Conservation (phyloP, 2,888 invertebrate genomes). For the Ceriagrion tenellum region DNA sequence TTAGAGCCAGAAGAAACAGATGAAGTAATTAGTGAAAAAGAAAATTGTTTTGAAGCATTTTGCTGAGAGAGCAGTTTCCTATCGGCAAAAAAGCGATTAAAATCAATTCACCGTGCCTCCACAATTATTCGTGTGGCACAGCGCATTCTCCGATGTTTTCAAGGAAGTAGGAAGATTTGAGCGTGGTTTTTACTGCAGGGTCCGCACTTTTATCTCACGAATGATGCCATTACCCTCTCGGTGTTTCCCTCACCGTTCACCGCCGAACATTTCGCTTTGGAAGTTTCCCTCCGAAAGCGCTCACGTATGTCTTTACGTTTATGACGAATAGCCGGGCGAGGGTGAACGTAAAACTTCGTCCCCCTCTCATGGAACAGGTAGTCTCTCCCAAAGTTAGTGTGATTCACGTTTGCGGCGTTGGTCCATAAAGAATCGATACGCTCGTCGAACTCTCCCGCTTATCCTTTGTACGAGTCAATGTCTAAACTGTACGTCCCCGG, state of each 20-base stretch:
- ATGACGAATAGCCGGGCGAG: not conserved
- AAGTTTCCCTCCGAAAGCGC: not conserved
- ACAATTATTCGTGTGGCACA: not conserved
- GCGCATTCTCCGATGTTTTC: slow-evolving; percentile 10
- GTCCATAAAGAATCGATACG: not conserved
- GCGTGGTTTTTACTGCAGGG: not conserved
- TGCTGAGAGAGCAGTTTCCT: too few species aligned
- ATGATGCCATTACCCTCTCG: slow-evolving; percentile 10
- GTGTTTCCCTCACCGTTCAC: not conserved
- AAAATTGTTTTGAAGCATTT: too few species aligned
- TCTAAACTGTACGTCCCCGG: not conserved
- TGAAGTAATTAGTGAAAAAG: too few species aligned
- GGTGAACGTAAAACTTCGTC: not conserved
- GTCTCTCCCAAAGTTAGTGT: slow-evolving; percentile 7
- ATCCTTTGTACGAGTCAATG: not conserved
- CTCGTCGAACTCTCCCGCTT: not conserved
- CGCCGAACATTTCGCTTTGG: not conserved
- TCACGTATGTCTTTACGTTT: slow-evolving; percentile 8
- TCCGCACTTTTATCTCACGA: not conserved
- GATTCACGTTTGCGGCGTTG: not conserved
- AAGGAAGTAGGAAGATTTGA: slow-evolving; percentile 3
- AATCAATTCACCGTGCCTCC: too few species aligned
- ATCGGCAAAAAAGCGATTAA: too few species aligned
- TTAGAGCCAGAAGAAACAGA: too few species aligned
- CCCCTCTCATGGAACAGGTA: not conserved